These are phyloP conservation scores for Scolopax bukidnonensis DNA, from an alignment of 2,797 vertebrate genomes.

Conservation along the genomic window DNA sequence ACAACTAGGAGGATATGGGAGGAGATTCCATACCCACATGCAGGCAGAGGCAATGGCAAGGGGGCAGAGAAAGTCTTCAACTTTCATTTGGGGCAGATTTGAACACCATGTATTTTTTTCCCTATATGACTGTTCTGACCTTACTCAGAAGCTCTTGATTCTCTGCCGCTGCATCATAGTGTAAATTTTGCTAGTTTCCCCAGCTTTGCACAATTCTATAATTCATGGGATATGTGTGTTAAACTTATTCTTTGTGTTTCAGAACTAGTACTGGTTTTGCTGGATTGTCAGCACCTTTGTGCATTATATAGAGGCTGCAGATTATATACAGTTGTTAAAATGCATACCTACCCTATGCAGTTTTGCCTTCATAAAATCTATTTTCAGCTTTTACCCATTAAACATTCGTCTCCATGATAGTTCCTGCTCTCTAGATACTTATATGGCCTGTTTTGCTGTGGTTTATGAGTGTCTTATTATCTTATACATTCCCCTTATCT, in stretches of 20 bases:
- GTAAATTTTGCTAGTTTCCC: neutral
- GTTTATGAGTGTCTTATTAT: neutral
- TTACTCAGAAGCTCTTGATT: neutral
- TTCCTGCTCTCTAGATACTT: neutral
- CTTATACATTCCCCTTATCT: neutral
- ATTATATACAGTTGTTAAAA: neutral
- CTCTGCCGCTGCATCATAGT: neutral
- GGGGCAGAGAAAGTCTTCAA: neutral
- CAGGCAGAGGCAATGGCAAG: neutral
- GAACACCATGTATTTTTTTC: neutral
- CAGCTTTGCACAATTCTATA: neutral
- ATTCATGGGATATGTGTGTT: neutral
- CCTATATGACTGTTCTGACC: neutral
- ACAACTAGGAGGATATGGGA: accelerated
- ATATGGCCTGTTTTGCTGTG: neutral
- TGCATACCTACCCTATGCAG: neutral
- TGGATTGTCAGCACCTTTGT: neutral
- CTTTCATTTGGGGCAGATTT: neutral
- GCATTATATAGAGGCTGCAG: neutral
- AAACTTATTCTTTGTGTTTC: neutral
- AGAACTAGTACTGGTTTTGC: neutral
- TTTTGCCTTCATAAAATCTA: neutral
- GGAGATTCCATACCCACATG: neutral
- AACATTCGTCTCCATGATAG: neutral
- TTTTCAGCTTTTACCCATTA: neutral